These are phyloP conservation scores for Myiagra hebetior DNA, from an alignment of 2,113 vertebrate genomes.

Conservation along the genomic window DNA sequence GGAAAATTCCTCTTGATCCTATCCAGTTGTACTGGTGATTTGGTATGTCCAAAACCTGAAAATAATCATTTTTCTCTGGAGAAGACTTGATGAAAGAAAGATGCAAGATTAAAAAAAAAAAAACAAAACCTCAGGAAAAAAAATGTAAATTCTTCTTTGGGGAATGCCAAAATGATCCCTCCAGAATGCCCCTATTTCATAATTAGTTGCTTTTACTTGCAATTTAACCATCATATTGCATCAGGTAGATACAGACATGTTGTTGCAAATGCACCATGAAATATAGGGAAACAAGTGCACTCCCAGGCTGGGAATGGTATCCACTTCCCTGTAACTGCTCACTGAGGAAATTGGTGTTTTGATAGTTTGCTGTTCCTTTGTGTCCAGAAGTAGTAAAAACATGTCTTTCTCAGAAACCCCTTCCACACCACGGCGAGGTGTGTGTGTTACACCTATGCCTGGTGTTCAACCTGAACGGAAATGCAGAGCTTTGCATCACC, in stretches of 20 bases:
- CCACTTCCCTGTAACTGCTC: not conserved
- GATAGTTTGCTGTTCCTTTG: not conserved
- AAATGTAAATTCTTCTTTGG: not conserved
- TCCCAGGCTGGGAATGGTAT: not conserved
- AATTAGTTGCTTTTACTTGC: not conserved
- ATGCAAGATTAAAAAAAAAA: too few relatives aligned
- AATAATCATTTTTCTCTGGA: not conserved
- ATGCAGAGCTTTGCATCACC: not conserved
- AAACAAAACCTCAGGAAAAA: not conserved
- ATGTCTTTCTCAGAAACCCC: not conserved
- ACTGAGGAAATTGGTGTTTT: not conserved
- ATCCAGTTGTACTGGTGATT: not conserved
- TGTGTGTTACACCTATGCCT: not conserved
- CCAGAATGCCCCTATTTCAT: not conserved
- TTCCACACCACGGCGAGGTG: accelerated
- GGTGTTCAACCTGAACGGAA: not conserved
- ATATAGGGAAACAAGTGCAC: not conserved
- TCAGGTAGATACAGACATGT: not conserved
- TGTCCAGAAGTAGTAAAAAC: not conserved
- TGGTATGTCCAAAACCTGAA: not conserved
- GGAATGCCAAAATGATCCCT: not conserved
- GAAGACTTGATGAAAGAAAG: not conserved
- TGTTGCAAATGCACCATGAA: not conserved
- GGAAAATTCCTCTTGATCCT: not conserved
- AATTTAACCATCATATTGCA: not conserved